phyloP scores from a whole-genome alignment of 2,113 vertebrate species.

The Turnix velox region DNA sequence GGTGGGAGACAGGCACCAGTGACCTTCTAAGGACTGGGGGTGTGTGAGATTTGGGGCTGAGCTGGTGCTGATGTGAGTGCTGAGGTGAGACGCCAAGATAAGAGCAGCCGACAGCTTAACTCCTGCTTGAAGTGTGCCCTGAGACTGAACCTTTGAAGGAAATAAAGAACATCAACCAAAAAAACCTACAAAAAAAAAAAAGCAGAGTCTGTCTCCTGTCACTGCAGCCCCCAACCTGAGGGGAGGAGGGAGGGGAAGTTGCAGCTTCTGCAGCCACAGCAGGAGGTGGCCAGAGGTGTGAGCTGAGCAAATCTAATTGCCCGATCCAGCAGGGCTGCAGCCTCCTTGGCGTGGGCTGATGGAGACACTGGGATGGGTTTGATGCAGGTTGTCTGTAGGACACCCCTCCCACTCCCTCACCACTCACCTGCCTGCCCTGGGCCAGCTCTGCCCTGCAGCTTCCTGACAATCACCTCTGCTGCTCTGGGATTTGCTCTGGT shows the following conservation, averaged over 20 bases:
- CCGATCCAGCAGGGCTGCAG: constrained; percentile 70
- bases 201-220: not conserved
- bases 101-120: not conserved
- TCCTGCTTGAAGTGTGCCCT: not conserved
- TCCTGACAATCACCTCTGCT: not conserved
- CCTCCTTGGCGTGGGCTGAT: constrained; percentile 36
- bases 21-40: not conserved
- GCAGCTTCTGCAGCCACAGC: not conserved
- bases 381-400: not conserved
- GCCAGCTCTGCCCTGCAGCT: not conserved
- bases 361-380: constrained; percentile 59
- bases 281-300: constrained; percentile 4
- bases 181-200: not conserved
- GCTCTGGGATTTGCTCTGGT: not conserved
- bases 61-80: not conserved
- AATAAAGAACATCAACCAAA: not conserved
- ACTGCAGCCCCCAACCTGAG: too few species aligned
- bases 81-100: not conserved
- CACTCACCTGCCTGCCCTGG: not conserved
- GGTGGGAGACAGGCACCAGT: accelerated
- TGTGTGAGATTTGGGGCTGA: not conserved
- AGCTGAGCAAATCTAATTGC: constrained; percentile 77
- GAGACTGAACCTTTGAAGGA: not conserved
- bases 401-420: too few species aligned
- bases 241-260: not conserved